Conservation (phyloP, 1,140 invertebrate genomes). For the Geopemphigus sp. region DNA sequence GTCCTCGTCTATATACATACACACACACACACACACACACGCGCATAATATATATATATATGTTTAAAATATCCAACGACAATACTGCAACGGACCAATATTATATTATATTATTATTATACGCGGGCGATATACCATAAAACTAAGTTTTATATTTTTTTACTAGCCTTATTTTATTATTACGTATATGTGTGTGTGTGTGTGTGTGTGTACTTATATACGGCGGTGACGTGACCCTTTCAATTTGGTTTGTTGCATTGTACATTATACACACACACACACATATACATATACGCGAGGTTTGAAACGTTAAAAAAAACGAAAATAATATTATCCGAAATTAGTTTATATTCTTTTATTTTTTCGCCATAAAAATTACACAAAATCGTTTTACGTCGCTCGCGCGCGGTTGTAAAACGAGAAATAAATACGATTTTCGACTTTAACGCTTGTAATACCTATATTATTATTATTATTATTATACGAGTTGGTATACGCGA, state of each 20-base stretch:
- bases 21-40: not conserved
- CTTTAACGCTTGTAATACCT: not conserved
- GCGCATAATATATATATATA: not conserved
- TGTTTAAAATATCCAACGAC: slow-evolving; percentile 31
- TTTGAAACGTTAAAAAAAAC: slow-evolving; percentile 5
- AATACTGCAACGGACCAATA: not conserved
- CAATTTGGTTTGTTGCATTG: slow-evolving; percentile 17
- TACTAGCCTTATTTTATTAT: slow-evolving; percentile 11
- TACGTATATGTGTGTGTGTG: not conserved
- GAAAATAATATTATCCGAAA: not conserved
- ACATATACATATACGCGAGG: not conserved
- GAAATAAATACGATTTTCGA: slow-evolving; percentile 18
- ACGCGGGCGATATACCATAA: slow-evolving; percentile 7
- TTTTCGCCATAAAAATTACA: slow-evolving; percentile 23
- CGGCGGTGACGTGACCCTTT: slow-evolving; percentile 34
- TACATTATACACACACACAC: too few species aligned
- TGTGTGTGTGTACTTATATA: too few species aligned
- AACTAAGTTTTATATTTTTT: slow-evolving; percentile 24
- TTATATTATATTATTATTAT: not conserved
- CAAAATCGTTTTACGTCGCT: slow-evolving; percentile 20
- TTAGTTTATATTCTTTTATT: slow-evolving; percentile 16
- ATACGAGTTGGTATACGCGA: not conserved
- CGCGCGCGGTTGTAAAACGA: slow-evolving; percentile 13
- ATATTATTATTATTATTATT: too few species aligned
- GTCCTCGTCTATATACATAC: slow-evolving; percentile 5